Base-by-base conservation (phyloP, 2,888 invertebrate species). In the Plemyria rubiginata region DNA sequence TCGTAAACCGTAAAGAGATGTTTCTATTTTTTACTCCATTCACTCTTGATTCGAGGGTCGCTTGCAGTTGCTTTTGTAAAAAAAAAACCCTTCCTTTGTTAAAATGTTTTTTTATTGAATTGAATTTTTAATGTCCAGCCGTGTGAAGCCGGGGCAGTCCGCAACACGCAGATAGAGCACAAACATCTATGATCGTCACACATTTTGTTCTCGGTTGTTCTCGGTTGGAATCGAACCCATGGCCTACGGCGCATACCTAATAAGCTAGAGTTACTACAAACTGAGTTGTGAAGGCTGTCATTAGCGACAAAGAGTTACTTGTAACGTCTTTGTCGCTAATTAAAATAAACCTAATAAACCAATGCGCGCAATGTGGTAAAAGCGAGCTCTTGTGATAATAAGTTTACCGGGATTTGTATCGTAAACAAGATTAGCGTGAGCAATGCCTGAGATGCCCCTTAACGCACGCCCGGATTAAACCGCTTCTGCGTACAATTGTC, bases 391-490 rank as follows among this genome's bases (percentile, higher is more conserved):
- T n/a, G n/a, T n/a, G n/a, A 40, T 54, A 16, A 45, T 16, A 76
- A 81, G 81, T 81, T 84, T 80, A 75, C 67, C 68, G 72, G 78
- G 79, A 81, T 86, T 81, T 81, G 76, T 82, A 80, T 80, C 78
- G 80, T 81, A 83, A 82, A 86, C 78, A 82, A 85, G 83, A 85
- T 85, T 85, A 82, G 74, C 74, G 78, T 72, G 77, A 77, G 79
- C 76, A 76, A 74, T 75, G 73, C 77, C 75, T 70, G 71, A 72
- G 71, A 73, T 71, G 71, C 72, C 71, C 63, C 67, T 71, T 70
- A 71, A 76, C 74, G 79, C 75, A 77, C 75, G 70, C 74, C 66
- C 62, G 71, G 77, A 80, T 82, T 79, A 81, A 77, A 75, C 68
- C 71, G 74, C 74, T 75, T 73, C 75, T 76, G 79, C 76, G 75